These are phyloP conservation scores for Ptilonorhynchus violaceus DNA, from an alignment of 2,113 vertebrate species.

Conservation along the genomic window DNA sequence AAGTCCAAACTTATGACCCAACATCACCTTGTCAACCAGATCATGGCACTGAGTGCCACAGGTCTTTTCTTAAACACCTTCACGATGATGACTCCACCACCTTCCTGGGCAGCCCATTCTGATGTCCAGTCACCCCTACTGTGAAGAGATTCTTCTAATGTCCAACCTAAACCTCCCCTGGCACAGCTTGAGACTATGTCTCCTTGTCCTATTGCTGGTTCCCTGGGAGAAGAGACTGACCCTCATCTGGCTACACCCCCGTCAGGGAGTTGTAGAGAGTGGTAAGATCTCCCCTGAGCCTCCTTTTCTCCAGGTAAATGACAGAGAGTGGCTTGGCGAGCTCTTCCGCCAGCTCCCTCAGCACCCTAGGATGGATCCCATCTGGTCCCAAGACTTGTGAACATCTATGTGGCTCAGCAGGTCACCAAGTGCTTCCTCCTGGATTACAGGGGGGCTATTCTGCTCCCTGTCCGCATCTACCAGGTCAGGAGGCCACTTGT, in stretches of 20 bases:
- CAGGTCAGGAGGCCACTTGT: not conserved
- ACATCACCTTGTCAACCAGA: not conserved
- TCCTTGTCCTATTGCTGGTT: not conserved
- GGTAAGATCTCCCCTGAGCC: not conserved
- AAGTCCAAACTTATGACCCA: not conserved
- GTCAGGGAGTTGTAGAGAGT: not conserved
- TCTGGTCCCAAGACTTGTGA: not conserved
- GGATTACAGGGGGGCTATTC: not conserved
- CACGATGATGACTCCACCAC: not conserved
- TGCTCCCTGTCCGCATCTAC: not conserved
- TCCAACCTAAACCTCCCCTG: not conserved
- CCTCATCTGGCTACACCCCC: not conserved
- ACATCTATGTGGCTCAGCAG: not conserved
- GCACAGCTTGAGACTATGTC: not conserved
- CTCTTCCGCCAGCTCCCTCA: not conserved
- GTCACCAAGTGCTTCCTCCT: not conserved
- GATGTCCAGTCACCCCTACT: not conserved
- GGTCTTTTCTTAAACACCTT: not conserved
- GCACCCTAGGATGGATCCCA: not conserved
- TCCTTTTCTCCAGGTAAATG: not conserved
- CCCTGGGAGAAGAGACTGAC: not conserved
- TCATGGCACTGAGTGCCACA: not conserved
- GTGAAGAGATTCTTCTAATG: not conserved
- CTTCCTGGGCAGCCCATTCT: not conserved
- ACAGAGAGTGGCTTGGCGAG: not conserved